Base-by-base conservation (phyloP, 2,888 invertebrate genomes). In the Andrena bucephala region DNA sequence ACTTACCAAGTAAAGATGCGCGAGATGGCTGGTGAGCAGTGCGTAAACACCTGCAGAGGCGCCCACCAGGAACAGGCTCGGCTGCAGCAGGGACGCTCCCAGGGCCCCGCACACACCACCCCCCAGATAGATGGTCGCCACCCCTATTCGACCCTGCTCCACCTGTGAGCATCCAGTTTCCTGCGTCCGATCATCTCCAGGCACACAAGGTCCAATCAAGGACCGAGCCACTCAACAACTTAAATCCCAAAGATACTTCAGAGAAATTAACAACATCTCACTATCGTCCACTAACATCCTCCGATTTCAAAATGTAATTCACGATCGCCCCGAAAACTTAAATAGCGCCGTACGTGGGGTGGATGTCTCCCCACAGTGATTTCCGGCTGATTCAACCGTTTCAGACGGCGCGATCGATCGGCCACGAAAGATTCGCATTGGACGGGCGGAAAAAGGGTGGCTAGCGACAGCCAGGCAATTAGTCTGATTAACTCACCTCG, bases 31-130 rank as follows among this genome's bases (percentile, higher is more conserved):
- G 69, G 97, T 97, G 82, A 98, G 95, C 86, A 99, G 94, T 31
- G 98, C 97, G 94, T 98, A 99, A 74, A 98, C 98, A 7, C 98
- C 98, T 0, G 98, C 98, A 0, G 98, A 98, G 52, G 98, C 97
- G 27, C 99, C 99, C 66, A 98, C 96, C 88, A 99, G 96, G 90
- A 96, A 96, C 80, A 97, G 96, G 81, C 95, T 95, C 33, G 97
- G 97, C 93, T 97, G 97, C 91, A 97, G 95, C 75, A 96, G 96
- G 33, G 96, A 96, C 0, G 97, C 97, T 62, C 97, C 97, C 81
- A 98, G 94, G 48, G 97, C 96, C 85, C 97, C 97, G 68, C 96
- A 96, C 62, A 96, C 94, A 84, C 97, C 97, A 29, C 98, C 98
- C 10, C 96, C 95, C 86, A 96, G 91, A 95, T 98, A 98, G 86